phyloP scores from a whole-genome alignment of 2,797 vertebrate species.

The Vultur gryphus region DNA sequence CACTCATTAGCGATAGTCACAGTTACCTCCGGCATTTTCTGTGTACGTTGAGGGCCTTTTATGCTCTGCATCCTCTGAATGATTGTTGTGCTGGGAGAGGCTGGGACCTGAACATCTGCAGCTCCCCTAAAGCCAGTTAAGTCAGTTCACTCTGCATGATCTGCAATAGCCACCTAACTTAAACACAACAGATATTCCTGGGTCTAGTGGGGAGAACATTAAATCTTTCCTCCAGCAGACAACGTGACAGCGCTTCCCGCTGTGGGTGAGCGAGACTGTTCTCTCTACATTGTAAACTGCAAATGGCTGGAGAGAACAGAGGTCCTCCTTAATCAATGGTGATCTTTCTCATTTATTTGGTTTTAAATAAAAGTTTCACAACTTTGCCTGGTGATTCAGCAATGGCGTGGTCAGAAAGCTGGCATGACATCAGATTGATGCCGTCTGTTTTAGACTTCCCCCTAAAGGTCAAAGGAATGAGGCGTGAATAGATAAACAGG shows the following conservation, averaged over 20 bases:
- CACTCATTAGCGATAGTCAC: slow-evolving; percentile 51
- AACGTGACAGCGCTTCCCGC: background rate
- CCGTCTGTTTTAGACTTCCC: background rate
- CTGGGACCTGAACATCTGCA: slow-evolving; percentile 18
- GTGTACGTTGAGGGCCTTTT: background rate
- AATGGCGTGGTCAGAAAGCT: background rate
- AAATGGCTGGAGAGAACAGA: background rate
- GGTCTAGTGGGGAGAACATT: background rate
- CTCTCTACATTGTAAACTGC: background rate
- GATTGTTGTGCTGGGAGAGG: background rate
- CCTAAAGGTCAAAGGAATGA: slow-evolving; percentile 21
- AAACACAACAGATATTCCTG: background rate
- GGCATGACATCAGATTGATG: background rate
- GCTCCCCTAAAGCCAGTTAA: background rate
- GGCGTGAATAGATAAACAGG: background rate
- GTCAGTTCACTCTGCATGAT: background rate
- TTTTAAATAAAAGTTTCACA: background rate
- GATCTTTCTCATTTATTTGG: background rate
- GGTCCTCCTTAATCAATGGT: background rate
- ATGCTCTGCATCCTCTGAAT: background rate
- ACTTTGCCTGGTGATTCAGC: background rate
- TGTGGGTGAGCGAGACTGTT: background rate
- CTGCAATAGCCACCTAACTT: background rate
- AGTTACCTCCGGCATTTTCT: slow-evolving; percentile 31
- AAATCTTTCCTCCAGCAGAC: background rate